Evolutionary conservation across 2,113 vertebrate genomes (phyloP), one percentile per base, ranked within the genome.

Genomic region (Ailurus styani): DNA sequence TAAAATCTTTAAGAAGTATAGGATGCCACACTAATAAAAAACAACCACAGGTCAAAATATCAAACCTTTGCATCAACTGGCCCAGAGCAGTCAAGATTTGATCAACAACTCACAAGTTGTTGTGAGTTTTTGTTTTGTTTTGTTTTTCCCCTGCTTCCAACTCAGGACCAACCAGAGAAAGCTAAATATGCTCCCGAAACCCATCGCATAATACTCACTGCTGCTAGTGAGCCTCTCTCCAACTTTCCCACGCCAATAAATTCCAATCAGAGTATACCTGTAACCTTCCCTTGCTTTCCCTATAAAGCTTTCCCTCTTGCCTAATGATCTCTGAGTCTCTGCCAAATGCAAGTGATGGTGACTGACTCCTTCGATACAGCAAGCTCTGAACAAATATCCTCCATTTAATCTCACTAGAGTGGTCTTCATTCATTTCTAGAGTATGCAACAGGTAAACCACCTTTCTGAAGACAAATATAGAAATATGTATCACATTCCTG

Each of bases 211-310:
- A 45, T 23, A 47, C 18, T 12, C 3, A 17, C 13, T 42, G 68
- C 42, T 92, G 52, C 72, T 40, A 20, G 15, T 42, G 17, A 90
- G 57, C 7, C 34, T 60, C 5, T 6, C 17, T 31, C 64, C 42
- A 37, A 6, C 5, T 50, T 45, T 52, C n/a, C 50, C 18, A 47
- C 12, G 3, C n/a, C 40, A 54, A 57, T 11, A 52, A 77, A 54
- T 6, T 25, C 40, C 68, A 25, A 4, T 23, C 1, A 1, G 3
- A 57, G 11, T 2, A 14, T 4, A 23, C 2, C 29, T 77, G 68
- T 73, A 60, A 15, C 7, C 15, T 6, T 40, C 25, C 17, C n/a
- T 55, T 88, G 60, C 29, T 6, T 79, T 88, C 31, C 42, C 5
- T 34, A 9, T 25, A 37, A 87, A 82, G 7, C 6, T 31, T 85